Conservation (phyloP, 2,888 invertebrate species). For the Xestoiulus laeticollis region DNA sequence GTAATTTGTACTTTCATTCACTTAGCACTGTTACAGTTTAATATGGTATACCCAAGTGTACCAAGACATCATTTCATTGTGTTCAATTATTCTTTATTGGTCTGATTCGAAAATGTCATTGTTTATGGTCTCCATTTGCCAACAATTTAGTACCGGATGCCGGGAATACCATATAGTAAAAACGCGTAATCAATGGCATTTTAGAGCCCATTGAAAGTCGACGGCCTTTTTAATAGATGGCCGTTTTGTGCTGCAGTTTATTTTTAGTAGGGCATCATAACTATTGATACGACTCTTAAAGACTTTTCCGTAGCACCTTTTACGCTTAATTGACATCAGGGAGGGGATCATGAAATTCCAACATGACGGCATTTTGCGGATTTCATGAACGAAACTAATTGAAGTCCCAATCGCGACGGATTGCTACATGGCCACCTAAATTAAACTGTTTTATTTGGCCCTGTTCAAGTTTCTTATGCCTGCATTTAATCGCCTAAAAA, state of each 20-base stretch:
- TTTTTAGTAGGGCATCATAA: slow-evolving; percentile 14
- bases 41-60: neutral
- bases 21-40: neutral
- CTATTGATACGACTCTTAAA: neutral
- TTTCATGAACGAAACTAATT: neutral
- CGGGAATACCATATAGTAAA: neutral
- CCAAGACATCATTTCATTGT: neutral
- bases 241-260: neutral
- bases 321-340: neutral
- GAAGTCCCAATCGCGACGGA: neutral
- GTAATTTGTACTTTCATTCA: neutral
- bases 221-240: neutral
- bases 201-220: neutral
- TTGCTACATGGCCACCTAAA: neutral
- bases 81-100: neutral
- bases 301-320: slow-evolving; percentile 8
- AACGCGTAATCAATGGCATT: neutral
- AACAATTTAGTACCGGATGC: slow-evolving; percentile 21
- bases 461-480: neutral
- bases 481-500: neutral
- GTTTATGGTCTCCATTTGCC: neutral
- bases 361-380: neutral
- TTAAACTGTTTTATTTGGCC: neutral
- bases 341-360: neutral
- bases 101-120: neutral